Evolutionary conservation across 2,113 vertebrate species (phyloP).

Genomic region (Helogale parvula): DNA sequence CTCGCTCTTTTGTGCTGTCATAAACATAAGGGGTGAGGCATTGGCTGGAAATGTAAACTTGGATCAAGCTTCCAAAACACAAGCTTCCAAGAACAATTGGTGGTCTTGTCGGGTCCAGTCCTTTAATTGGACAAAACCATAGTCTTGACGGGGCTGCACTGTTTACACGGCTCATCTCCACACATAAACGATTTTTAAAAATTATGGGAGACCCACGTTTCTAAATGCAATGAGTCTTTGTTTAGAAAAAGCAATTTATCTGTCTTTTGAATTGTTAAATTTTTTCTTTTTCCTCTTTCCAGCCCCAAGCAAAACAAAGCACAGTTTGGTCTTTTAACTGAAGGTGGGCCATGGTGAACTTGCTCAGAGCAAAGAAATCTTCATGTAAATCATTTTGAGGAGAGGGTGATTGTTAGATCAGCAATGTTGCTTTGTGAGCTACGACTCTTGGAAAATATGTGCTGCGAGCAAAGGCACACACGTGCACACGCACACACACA

Average conservation of each 20-base stretch:
- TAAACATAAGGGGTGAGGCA: slow-evolving; percentile 79
- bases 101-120: slow-evolving; percentile 80
- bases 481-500: background rate
- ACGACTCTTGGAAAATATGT: background rate
- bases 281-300: slow-evolving; percentile 69
- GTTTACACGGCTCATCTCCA: slow-evolving; percentile 83
- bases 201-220: slow-evolving; percentile 84
- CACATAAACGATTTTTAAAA: slow-evolving; percentile 84
- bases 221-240: slow-evolving; percentile 84
- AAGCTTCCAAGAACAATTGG: slow-evolving; percentile 81
- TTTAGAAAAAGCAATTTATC: slow-evolving; percentile 84
- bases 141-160: slow-evolving; percentile 73
- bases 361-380: slow-evolving; percentile 70
- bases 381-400: slow-evolving; percentile 14
- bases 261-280: slow-evolving; percentile 80
- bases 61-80: slow-evolving; percentile 82
- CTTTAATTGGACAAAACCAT: slow-evolving; percentile 81
- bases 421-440: background rate
- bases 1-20: slow-evolving; percentile 71
- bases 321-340: slow-evolving; percentile 79
- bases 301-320: slow-evolving; percentile 82
- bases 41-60: slow-evolving; percentile 85
- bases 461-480: background rate
- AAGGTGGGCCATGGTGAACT: slow-evolving; percentile 75
- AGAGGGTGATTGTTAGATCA: background rate